Conservation (phyloP, 1,140 invertebrate species). For the Teleogryllus occipitalis region DNA sequence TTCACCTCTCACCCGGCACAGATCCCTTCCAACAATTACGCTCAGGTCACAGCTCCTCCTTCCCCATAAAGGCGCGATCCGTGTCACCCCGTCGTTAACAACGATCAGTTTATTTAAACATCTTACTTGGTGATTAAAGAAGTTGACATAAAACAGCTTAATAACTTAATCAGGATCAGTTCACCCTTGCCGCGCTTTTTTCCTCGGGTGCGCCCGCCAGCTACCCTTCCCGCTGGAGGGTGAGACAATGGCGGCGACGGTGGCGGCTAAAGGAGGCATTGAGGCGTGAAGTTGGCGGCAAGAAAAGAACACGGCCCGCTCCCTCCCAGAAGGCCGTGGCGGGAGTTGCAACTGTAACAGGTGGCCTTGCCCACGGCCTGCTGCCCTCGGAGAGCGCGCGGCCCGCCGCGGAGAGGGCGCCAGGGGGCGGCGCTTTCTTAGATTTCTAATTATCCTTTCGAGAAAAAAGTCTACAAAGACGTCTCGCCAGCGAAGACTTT, state of each 20-base stretch:
- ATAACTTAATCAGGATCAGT: conserved; percentile 5
- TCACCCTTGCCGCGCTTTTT: background rate
- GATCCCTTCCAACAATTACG: background rate
- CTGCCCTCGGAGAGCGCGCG: no score
- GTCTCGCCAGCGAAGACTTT: no score
- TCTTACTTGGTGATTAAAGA: conserved; percentile 5
- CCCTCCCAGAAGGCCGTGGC: background rate
- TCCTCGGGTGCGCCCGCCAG: background rate
- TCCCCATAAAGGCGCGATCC: background rate
- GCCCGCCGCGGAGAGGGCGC: no score
- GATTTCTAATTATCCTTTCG: no score
- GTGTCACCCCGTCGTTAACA: background rate
- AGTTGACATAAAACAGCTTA: conserved; percentile 5
- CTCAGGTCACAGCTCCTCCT: background rate
- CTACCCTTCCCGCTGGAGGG: background rate
- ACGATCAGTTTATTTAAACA: conserved; percentile 5
- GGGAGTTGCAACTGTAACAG: background rate
- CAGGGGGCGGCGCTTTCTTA: no score
- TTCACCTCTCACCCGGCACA: no score
- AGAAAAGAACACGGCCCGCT: background rate
- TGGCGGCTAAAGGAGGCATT: background rate
- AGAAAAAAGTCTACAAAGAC: no score
- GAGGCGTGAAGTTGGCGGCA: background rate
- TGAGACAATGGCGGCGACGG: background rate
- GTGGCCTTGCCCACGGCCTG: background rate